Percentiles rank a stretch among this genome's conserved stretches.
Evolutionary conservation across 2,888 invertebrate species (phyloP).

Genomic region (Zaprionus lineosus): DNA sequence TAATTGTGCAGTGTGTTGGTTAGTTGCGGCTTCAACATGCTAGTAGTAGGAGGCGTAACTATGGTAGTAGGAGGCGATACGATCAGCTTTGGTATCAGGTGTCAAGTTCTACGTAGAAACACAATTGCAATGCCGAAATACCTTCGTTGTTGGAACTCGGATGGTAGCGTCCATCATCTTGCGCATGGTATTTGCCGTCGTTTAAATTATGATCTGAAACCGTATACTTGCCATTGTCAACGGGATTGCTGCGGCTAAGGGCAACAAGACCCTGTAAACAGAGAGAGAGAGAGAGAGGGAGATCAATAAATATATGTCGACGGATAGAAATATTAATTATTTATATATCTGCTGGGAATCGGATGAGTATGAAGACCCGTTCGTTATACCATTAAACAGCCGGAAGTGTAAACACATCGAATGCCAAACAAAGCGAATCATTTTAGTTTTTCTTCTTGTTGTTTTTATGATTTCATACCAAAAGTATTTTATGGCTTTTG

Average conservation of each 20-base stretch:
- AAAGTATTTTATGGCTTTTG: slow-evolving; percentile 33
- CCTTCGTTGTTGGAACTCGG: slow-evolving; percentile 72
- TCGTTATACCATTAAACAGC: slow-evolving; percentile 36
- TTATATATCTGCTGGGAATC: too few species aligned
- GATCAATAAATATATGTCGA: slow-evolving; percentile 12
- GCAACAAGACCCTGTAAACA: slow-evolving; percentile 67
- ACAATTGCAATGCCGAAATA: slow-evolving; percentile 62
- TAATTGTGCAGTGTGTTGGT: slow-evolving; percentile 9
- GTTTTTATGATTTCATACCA: slow-evolving; percentile 1
- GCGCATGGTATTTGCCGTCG: slow-evolving; percentile 76
- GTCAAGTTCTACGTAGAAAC: slow-evolving; percentile 15
- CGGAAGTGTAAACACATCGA: slow-evolving; percentile 45
- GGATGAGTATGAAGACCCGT: slow-evolving; percentile 7
- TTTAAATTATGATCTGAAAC: slow-evolving; percentile 62
- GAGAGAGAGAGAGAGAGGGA: not conserved
- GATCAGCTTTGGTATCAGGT: slow-evolving; percentile 32
- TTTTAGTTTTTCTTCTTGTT: too few species aligned
- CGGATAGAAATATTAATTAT: too few species aligned
- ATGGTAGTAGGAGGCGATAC: slow-evolving; percentile 29
- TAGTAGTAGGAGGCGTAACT: slow-evolving; percentile 17
- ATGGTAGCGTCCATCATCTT: slow-evolving; percentile 76
- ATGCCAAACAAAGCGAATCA: slow-evolving; percentile 35
- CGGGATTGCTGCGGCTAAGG: slow-evolving; percentile 70
- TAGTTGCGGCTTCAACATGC: slow-evolving; percentile 47
- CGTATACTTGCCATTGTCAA: slow-evolving; percentile 80